Conservation (phyloP, 2,113 vertebrate genomes). For the Melanerpes aurifrons region DNA sequence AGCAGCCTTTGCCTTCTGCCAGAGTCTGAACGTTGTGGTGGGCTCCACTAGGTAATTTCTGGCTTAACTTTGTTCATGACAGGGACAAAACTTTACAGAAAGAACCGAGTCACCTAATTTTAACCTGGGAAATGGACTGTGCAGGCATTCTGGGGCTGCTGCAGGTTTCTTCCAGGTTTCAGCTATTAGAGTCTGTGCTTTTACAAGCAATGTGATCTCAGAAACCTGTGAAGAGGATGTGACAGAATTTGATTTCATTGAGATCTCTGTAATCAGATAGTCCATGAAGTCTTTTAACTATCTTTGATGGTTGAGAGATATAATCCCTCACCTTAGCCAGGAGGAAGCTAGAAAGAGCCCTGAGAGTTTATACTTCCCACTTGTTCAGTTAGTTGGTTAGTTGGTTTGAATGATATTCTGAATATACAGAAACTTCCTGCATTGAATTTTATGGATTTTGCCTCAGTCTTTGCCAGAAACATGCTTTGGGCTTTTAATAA, state of each 20-base stretch:
- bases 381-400: neutral
- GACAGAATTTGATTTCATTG: neutral
- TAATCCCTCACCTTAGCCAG: neutral
- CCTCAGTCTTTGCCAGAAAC: neutral
- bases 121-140: neutral
- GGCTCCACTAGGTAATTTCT: neutral
- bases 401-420: neutral
- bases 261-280: neutral
- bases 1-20: neutral
- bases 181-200: neutral
- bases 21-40: neutral
- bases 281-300: neutral
- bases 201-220: neutral
- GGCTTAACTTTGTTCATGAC: neutral
- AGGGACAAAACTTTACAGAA: neutral
- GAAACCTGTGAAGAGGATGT: neutral
- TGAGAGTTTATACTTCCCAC: neutral
- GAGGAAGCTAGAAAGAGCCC: neutral
- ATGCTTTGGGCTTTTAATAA: neutral
- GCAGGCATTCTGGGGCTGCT: neutral
- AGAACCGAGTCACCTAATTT: neutral
- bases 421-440: neutral
- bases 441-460: neutral
- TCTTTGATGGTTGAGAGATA: neutral
- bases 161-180: neutral